A percentile compares a stretch with the other conserved stretches of the same genome.
Evolutionary conservation across 2,888 invertebrate genomes (phyloP).

Genomic region (Linnaemya vulpina): DNA sequence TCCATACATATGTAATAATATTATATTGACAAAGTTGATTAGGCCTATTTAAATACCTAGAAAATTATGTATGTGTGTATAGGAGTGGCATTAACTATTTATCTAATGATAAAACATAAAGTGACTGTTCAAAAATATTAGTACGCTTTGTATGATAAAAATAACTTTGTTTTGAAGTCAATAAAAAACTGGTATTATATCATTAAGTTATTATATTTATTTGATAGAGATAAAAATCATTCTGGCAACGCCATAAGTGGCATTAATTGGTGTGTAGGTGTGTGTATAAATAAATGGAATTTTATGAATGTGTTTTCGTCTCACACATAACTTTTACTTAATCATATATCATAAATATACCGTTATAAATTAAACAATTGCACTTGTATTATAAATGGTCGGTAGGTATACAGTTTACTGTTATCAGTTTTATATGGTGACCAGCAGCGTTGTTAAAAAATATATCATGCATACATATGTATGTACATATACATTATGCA

Average conservation of each 20-base stretch:
- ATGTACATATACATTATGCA: neutral
- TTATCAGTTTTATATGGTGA: constrained; percentile 34
- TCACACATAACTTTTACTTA: neutral
- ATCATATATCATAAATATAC: constrained; percentile 33
- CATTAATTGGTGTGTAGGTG: neutral
- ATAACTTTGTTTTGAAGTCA: too few relatives aligned
- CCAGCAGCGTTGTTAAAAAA: constrained; percentile 18
- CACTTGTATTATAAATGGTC: neutral
- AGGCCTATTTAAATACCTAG: too few relatives aligned
- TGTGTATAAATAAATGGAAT: neutral
- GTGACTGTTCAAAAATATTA: too few relatives aligned
- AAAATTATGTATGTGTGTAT: too few relatives aligned
- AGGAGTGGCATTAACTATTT: too few relatives aligned
- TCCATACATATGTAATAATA: too few relatives aligned
- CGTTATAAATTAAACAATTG: constrained; percentile 34
- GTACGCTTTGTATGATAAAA: too few relatives aligned
- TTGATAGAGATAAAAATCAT: neutral
- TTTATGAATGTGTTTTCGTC: neutral
- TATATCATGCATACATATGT: neutral
- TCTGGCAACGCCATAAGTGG: neutral
- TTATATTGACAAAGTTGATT: too few relatives aligned
- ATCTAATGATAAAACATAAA: too few relatives aligned
- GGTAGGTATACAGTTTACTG: neutral
- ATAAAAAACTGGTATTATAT: too few relatives aligned
- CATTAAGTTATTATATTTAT: too few relatives aligned